Evolutionary conservation across 2,113 vertebrate genomes (phyloP), one percentile per base, ranked within the genome.

Genomic region (Anarhynchus alexandrinus): DNA sequence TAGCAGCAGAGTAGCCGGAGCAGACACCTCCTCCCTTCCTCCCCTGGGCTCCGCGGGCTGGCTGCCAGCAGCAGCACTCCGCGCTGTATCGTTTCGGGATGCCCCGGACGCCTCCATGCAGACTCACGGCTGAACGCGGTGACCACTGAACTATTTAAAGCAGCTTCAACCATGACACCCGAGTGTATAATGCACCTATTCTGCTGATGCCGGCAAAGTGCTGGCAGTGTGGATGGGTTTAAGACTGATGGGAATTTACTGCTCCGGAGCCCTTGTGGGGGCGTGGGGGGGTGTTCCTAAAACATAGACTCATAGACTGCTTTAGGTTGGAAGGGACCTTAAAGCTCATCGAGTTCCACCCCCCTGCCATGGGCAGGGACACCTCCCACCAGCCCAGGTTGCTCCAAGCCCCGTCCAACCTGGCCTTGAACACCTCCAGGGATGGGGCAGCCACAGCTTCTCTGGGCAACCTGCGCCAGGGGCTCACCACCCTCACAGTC

Each of bases 121-220:
- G 92, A 49, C 52, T 34, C 92, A 79, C 92, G 94, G 97, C 97
- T 91, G 97, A 96, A 95, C 93, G 69, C 15, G 61, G 92, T 73
- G 82, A 96, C 96, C 76, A 40, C 82, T 65, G 92, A 81, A 80
- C 95, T 97, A 97, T 98, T 98, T 97, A 96, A 98, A 98, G 92
- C 49, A 30, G 19, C 70, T 93, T 95, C 36, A 5, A 12, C 12
- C 49, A 64, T 9, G 82, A 86, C 91, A 40, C 89, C 89, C 4
- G 30, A 77, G 86, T 70, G 85, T 95, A 43, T 42, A 87, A 95
- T 38, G 93, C 92, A 90, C 93, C 90, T 51, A 40, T 97, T 97
- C 96, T 95, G 87, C 95, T 97, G 96, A 97, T 12, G 52, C 76
- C 95, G 97, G 90, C n/a, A 34, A 82, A 88, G 94, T 40, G 86